phyloP scores from a whole-genome alignment of 2,113 vertebrate genomes.

The Melospiza melodia region DNA sequence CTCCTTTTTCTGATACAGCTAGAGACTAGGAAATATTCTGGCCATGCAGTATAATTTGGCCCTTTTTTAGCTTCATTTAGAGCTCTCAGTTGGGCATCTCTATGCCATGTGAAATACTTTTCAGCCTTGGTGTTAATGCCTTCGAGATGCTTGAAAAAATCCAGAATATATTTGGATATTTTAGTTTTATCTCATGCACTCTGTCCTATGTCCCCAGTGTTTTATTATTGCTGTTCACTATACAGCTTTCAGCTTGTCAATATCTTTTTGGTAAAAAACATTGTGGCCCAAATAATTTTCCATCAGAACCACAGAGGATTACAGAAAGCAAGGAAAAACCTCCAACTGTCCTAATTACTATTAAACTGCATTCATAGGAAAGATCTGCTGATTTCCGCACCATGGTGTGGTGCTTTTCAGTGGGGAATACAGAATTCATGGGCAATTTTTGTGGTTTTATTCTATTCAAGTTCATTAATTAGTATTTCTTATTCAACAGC shows the following conservation, averaged over 20 bases:
- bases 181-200: background rate
- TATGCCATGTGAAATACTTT: background rate
- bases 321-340: slow-evolving; percentile 29
- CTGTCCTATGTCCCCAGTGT: background rate
- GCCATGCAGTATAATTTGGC: background rate
- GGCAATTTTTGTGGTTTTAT: background rate
- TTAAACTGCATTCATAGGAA: background rate
- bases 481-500: background rate
- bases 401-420: background rate
- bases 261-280: background rate
- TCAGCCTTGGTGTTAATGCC: background rate
- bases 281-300: background rate
- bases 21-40: background rate
- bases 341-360: background rate
- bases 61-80: background rate
- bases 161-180: background rate
- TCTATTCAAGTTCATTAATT: background rate
- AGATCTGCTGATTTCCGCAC: background rate
- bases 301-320: background rate
- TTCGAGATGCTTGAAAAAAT: background rate
- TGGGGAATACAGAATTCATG: background rate
- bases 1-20: background rate
- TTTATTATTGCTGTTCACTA: background rate
- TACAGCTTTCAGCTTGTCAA: background rate
- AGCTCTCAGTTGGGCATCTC: background rate